Base-by-base conservation (phyloP, 2,113 vertebrate genomes). In the Burhinus oedicnemus region DNA sequence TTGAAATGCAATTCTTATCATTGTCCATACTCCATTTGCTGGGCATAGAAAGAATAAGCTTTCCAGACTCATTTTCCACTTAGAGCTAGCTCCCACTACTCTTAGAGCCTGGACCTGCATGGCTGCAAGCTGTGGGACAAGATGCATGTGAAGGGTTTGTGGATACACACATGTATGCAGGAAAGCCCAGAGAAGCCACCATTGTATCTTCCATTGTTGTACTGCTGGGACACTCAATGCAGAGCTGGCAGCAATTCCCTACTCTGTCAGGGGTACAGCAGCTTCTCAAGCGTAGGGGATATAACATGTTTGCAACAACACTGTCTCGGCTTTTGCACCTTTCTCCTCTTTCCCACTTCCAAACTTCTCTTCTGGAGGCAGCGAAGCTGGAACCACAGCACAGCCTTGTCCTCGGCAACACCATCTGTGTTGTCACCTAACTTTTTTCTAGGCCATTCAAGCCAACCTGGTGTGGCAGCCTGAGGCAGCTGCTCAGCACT, bases 111-210 rank as follows among this genome's bases (percentile, higher is more conserved):
- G 19, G 34, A 66, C 21, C 29, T 66, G 25, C 44, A 36, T 0
- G 1, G 42, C 60, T 62, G 40, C 25, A 60, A 29, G 55, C 55
- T 18, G 6, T n/a, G 45, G 11, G 30, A 54, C 57, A 49, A 58
- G 69, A 34, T 7, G 30, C 36, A 70, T 1, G 0, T 7, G 26
- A 83, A 54, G 18, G 8, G 23, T 40, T 79, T 66, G 26, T 36
- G 9, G 36, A 49, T 18, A 29, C 1, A 40, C 9, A 32, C 8
- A 2, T 0, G 7, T 6, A 30, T 27, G 16, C 45, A 68, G 14
- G 21, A 92, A 71, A 29, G 29, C 21, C 32, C 40, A 74, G 57
- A 65, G 20, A 51, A 26, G 51, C 38, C 49, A 38, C 49, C 23
- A 5, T 8, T 10, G 6, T 7, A 47, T 21, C 16, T 25, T 42